Evolutionary conservation across 2,797 vertebrate species (phyloP).

Genomic region (Phataginus tetradactyla): DNA sequence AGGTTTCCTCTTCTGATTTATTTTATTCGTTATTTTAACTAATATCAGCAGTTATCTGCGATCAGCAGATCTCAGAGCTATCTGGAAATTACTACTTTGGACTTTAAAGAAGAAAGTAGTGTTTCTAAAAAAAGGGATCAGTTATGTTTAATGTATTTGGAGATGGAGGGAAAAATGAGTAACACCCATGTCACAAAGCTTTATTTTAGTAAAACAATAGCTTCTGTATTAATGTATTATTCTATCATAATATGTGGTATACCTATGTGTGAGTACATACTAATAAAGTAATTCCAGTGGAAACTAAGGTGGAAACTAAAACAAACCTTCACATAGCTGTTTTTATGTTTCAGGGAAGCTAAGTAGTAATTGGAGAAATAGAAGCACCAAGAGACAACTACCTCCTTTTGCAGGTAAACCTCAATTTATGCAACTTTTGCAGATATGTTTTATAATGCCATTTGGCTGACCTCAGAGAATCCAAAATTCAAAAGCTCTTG

Average conservation of each 20-base stretch:
- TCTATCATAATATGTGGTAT: not conserved
- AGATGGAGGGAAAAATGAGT: not conserved
- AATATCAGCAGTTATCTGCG: not conserved
- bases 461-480: not conserved
- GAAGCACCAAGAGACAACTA: not conserved
- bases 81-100: not conserved
- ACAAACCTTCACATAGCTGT: not conserved
- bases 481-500: not conserved
- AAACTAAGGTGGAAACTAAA: not conserved
- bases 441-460: not conserved
- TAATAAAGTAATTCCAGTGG: not conserved
- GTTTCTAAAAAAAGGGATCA: not conserved
- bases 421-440: not conserved
- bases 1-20: not conserved
- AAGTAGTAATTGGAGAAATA: not conserved
- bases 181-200: not conserved
- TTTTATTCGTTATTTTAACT: not conserved
- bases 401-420: not conserved
- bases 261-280: not conserved
- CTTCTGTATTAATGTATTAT: not conserved
- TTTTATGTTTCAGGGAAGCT: not conserved
- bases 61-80: not conserved
- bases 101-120: conserved; percentile 1
- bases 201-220: not conserved
- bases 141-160: not conserved